Conservation (phyloP, 2,797 vertebrate genomes). For the Squalus acanthias region DNA sequence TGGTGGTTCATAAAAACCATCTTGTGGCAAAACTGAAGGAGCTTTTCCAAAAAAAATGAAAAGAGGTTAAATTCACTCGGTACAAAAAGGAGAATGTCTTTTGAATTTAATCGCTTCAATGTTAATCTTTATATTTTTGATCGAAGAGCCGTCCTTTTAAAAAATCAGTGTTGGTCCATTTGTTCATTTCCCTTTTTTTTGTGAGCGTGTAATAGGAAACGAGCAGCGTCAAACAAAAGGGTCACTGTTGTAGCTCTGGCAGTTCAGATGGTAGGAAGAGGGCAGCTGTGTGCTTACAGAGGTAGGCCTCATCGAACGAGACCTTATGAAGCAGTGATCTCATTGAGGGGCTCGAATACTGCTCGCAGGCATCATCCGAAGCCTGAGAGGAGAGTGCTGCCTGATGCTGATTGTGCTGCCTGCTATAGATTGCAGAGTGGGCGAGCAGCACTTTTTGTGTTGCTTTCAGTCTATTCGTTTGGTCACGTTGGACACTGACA, state of each 20-base stretch:
- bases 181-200: background rate
- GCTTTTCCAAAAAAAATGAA: background rate
- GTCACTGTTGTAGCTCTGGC: slow-evolving; percentile 23
- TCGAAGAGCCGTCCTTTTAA: too few relatives aligned
- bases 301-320: background rate
- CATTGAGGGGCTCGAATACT: background rate
- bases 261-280: background rate
- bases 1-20: background rate
- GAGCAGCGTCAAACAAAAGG: background rate
- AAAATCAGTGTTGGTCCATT: background rate
- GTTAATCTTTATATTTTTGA: background rate
- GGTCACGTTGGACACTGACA: background rate
- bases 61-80: background rate
- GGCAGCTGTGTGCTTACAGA: background rate
- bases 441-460: background rate
- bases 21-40: background rate
- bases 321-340: background rate
- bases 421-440: background rate
- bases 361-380: background rate
- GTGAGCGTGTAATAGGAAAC: background rate
- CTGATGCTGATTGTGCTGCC: background rate
- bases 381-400: background rate
- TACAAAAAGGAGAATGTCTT: background rate
- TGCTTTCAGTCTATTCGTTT: background rate
- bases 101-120: background rate